Evolutionary conservation across 2,797 vertebrate genomes (phyloP), one percentile per base, ranked within the genome.

Genomic region (Trematomus bernacchii): DNA sequence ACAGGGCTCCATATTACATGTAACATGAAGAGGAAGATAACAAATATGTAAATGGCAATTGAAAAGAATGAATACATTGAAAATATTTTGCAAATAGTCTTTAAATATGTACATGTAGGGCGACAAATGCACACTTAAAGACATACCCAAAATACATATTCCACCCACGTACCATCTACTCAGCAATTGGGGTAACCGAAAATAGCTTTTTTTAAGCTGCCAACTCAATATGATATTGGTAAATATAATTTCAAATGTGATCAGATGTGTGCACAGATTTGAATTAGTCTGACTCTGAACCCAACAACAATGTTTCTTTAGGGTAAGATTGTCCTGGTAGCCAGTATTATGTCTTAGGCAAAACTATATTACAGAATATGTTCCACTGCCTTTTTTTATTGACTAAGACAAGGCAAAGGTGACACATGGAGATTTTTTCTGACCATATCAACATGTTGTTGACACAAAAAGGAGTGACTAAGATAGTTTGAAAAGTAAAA

Each of bases 1-100:
- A 59, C 74, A 53, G 37, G 23, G 57, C 55, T 27, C 33, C 43
- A 37, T 44, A 13, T 15, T 73, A 57, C 48, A 47, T 75, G 47
- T 46, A 58, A 40, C 33, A 52, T n/a, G 55, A 58, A 16, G 42
- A 79, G 11, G n/a, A 47, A 54, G 15, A 78, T 10, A 13, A 59
- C 47, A 4, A 51, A 63, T 63, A 71, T 46, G 53, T 3, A n/a
- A 15, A 48, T 54, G 44, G 10, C 0, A 27, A 27, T 1, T 27
- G 1, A 15, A 73, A 40, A 51, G 8, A 14, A 62, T 83, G 46
- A 64, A 73, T 61, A 3, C 27, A 50, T 16, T 54, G 10, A 16
- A 54, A n/a, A 70, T 42, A 18, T 60, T 66, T 44, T 19, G 30
- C 12, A 52, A 30, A 43, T 30, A 5, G 19, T 23, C 19, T 58